Conservation (phyloP, 2,797 vertebrate species). For the Jordanella pulchra region DNA sequence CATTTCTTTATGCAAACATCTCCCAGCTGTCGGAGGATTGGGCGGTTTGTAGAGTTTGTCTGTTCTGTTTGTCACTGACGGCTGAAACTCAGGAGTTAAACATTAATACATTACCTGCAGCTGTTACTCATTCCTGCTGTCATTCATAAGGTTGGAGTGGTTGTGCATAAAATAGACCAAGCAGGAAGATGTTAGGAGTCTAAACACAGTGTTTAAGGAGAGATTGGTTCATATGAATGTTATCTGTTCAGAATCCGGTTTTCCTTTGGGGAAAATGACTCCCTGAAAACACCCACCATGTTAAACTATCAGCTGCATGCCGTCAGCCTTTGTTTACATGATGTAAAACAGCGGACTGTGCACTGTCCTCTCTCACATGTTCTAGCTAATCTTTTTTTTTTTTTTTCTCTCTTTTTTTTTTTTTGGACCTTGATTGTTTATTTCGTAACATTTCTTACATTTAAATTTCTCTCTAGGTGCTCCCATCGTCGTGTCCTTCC, state of each 20-base stretch:
- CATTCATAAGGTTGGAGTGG: neutral
- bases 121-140: neutral
- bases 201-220: no score
- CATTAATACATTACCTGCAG: neutral
- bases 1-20: neutral
- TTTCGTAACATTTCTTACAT: slow-evolving; percentile 5
- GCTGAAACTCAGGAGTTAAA: neutral
- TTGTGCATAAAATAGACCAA: neutral
- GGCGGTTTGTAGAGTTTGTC: neutral
- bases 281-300: neutral
- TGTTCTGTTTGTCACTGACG: neutral
- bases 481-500: slow-evolving; percentile 85
- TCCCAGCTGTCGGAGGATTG: neutral
- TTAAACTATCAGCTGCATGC: neutral
- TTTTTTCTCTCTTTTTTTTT: neutral
- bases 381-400: slow-evolving; percentile 1
- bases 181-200: neutral
- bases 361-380: slow-evolving; percentile 31
- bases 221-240: no score
- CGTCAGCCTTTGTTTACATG: neutral
- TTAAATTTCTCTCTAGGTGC: slow-evolving; percentile 68
- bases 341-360: neutral
- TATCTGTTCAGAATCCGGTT: no score
- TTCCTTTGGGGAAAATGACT: no score
- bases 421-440: slow-evolving; percentile 4